Base-by-base conservation (phyloP, 1,140 invertebrate genomes). In the Listronotus oregonensis region DNA sequence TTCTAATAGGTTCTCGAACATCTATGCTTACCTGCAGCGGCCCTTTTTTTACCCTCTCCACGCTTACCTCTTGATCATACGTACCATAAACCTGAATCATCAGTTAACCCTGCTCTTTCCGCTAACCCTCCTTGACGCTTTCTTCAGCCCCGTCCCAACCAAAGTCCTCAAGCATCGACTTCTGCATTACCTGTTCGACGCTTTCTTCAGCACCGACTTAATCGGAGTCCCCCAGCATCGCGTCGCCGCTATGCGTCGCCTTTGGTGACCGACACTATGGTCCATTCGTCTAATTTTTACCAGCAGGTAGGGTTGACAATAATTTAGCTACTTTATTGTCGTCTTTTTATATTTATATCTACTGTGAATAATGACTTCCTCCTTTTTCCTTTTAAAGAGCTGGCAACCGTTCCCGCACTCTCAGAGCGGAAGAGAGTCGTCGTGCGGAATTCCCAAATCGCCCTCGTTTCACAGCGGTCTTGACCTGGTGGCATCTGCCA, bases 401-500 rank as follows among this genome's bases (percentile, higher is more conserved):
- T 65, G 63, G 63, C 63, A 65, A 43, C 39, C 51, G 6, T 64
- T 54, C 40, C 61, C 44, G 15, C 21, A 49, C 9, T 17, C 14
- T 15, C 46, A 50, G 34, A 37, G 11, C 27, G 27, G 14, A 31
- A 39, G 46, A 10, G 46, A 63, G 14, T 55, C 51, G n/a, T 81
- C 82, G 54, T 80, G 87, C 73, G 89, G 89, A 51, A 86, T 92
- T 74, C 91, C 90, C 52, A 92, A 92, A 79, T 92, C 90, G 68
- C 91, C 91, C 37, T 92, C 90, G 74, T 92, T 92, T 78, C 90
- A 92, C 75, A 90, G 90, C 77, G 90, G 89, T 32, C 81, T 92
- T 61, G 90, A 92, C 75, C 46, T 65, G 1, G 87, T 90, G 70
- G 89, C 89, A 43, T 84, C 82, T 69, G 80, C 82, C 54, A 77